phyloP scores from a whole-genome alignment of 2,888 invertebrate species.

The Sphaeridia pumilis region DNA sequence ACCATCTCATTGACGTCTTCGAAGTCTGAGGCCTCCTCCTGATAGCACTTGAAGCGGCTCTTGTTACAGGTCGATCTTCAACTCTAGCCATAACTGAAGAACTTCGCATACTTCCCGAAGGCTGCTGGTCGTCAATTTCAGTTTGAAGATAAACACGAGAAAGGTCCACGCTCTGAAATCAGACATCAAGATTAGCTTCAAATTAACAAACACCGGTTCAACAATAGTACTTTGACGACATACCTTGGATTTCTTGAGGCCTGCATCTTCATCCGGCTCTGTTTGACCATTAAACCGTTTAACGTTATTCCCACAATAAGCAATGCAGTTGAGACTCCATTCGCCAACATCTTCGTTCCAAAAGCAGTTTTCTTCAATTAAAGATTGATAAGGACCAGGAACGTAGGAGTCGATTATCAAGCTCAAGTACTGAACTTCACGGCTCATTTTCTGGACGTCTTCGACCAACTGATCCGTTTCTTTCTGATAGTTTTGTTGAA shows the following conservation, averaged over 20 bases:
- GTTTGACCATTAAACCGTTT: conserved; percentile 46
- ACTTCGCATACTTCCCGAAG: neutral
- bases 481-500: conserved; percentile 86
- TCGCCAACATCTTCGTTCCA: conserved; percentile 99
- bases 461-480: conserved; percentile 95
- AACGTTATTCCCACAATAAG: conserved; percentile 99
- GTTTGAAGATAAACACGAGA: conserved; percentile 17
- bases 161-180: conserved; percentile 23
- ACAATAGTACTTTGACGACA: neutral
- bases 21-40: neutral
- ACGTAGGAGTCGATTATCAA: conserved; percentile 85
- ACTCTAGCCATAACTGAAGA: conserved; percentile 1
- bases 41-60: neutral
- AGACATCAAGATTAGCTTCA: too few relatives aligned
- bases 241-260: conserved; percentile 14
- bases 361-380: conserved; percentile 80
- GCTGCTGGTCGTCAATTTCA: conserved; percentile 15
- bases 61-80: conserved; percentile 3
- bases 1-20: neutral
- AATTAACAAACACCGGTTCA: too few relatives aligned
- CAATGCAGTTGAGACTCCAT: conserved; percentile 95
- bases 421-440: conserved; percentile 83
- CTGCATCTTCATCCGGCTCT: conserved; percentile 36
- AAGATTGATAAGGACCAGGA: conserved; percentile 81
- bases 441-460: conserved; percentile 74